These are phyloP conservation scores for Lutjanus argentimaculatus DNA, from an alignment of 2,797 vertebrate genomes.

Conservation along the genomic window DNA sequence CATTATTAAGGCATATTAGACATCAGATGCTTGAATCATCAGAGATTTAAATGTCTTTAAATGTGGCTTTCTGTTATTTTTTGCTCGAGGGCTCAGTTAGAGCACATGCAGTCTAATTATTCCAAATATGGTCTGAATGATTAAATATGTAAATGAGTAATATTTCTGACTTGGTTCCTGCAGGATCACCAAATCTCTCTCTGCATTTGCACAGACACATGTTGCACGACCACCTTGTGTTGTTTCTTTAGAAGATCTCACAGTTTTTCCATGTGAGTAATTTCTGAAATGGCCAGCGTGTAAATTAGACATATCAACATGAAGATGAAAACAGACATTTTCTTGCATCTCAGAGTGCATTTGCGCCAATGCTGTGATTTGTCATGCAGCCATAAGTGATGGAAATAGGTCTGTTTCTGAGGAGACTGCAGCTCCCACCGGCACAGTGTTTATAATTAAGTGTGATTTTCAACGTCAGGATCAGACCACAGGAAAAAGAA, in stretches of 20 bases:
- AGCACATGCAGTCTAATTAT: slow-evolving; percentile 43
- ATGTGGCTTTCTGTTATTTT: slow-evolving; percentile 43
- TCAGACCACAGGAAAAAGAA: slow-evolving; percentile 45
- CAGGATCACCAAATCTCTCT: slow-evolving; percentile 20
- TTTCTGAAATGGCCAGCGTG: slow-evolving; percentile 24
- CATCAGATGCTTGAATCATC: slow-evolving; percentile 37
- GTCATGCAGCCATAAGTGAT: slow-evolving; percentile 51
- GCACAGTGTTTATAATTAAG: slow-evolving; percentile 72
- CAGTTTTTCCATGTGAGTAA: slow-evolving; percentile 8
- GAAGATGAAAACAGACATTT: slow-evolving; percentile 35
- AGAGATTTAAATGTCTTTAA: slow-evolving; percentile 49
- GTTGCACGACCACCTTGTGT: slow-evolving; percentile 10
- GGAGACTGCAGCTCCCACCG: slow-evolving; percentile 51
- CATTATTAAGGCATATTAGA: slow-evolving; percentile 32
- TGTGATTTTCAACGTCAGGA: slow-evolving; percentile 67
- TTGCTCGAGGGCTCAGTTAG: slow-evolving; percentile 33
- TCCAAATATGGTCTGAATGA: slow-evolving; percentile 38
- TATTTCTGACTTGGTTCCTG: slow-evolving; percentile 43
- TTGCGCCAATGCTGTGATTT: slow-evolving; percentile 48
- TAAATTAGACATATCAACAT: slow-evolving; percentile 36
- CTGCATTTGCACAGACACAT: neutral
- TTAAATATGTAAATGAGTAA: slow-evolving; percentile 51
- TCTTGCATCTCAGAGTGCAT: slow-evolving; percentile 28
- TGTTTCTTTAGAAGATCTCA: neutral
- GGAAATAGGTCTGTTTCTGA: slow-evolving; percentile 59